Evolutionary conservation across 2,797 vertebrate genomes (phyloP).

Genomic region (Sylvilagus floridanus): DNA sequence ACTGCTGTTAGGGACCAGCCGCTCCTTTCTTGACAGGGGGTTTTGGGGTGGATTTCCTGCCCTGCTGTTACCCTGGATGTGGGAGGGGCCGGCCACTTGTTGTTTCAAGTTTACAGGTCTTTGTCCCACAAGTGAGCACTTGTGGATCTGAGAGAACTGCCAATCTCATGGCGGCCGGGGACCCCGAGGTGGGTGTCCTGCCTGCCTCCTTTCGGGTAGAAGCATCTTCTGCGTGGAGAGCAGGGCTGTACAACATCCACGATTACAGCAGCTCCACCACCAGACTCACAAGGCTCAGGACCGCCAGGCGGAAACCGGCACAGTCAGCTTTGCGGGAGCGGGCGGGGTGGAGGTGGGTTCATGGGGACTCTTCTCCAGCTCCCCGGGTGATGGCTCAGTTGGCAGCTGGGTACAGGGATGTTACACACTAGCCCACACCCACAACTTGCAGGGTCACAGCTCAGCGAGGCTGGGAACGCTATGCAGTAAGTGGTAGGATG

Average conservation of each 20-base stretch:
- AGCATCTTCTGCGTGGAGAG: background rate
- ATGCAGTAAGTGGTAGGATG: background rate
- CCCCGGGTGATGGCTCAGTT: background rate
- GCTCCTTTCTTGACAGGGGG: background rate
- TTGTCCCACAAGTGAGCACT: background rate
- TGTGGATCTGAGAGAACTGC: background rate
- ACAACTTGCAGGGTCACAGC: background rate
- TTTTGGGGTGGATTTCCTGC: background rate
- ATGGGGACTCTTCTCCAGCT: background rate
- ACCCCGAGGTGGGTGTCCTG: background rate
- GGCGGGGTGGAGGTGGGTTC: no score
- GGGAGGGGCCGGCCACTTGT: background rate
- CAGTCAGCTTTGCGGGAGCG: background rate
- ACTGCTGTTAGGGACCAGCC: background rate
- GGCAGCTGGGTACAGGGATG: background rate
- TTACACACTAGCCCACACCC: background rate
- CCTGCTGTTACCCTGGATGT: background rate
- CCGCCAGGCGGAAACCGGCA: background rate
- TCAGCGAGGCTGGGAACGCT: background rate
- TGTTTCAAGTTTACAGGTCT: background rate
- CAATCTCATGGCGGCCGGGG: no score
- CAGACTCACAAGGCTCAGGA: background rate
- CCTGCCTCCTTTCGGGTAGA: background rate
- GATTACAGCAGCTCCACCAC: background rate
- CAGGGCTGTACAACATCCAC: background rate